phyloP scores from a whole-genome alignment of 2,797 vertebrate genomes.

The Lates japonicus region DNA sequence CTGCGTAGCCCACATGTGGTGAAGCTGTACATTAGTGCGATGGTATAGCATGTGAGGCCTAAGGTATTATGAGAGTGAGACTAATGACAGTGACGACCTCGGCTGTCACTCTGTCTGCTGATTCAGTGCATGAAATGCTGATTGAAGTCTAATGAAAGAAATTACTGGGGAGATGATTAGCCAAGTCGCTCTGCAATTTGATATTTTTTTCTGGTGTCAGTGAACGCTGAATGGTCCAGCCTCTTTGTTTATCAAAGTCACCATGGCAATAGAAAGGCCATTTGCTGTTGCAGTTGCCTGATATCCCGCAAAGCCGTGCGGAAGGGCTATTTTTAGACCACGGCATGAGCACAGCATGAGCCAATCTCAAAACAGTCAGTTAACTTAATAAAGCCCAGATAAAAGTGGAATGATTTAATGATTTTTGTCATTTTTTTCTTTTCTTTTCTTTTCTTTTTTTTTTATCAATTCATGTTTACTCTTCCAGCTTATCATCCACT shows the following conservation, averaged over 20 bases:
- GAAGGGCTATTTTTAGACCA: constrained; percentile 61
- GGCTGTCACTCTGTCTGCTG: constrained; percentile 13
- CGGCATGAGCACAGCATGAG: constrained; percentile 26
- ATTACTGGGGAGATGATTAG: constrained; percentile 15
- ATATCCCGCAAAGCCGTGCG: constrained; percentile 40
- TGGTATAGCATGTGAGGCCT: background rate
- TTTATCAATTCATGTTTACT: background rate
- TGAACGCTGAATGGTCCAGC: background rate
- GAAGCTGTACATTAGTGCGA: constrained; percentile 5
- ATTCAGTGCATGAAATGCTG: constrained; percentile 21
- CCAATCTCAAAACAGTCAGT: constrained; percentile 30
- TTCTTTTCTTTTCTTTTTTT: background rate
- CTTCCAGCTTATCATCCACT: background rate
- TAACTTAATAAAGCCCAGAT: constrained; percentile 30
- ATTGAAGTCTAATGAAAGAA: constrained; percentile 45
- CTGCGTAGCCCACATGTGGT: background rate
- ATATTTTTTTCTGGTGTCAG: constrained; percentile 1
- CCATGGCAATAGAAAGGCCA: constrained; percentile 40
- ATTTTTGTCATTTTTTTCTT: constrained; percentile 13
- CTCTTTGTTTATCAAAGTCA: constrained; percentile 48
- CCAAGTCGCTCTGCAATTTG: constrained; percentile 4
- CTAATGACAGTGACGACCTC: constrained; percentile 14
- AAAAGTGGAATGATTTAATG: constrained; percentile 27
- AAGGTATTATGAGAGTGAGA: background rate
- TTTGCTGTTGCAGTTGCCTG: constrained; percentile 36